Evolutionary conservation across 2,113 vertebrate species (phyloP), one percentile per base, ranked within the genome.

Genomic region (Hemicordylus capensis): DNA sequence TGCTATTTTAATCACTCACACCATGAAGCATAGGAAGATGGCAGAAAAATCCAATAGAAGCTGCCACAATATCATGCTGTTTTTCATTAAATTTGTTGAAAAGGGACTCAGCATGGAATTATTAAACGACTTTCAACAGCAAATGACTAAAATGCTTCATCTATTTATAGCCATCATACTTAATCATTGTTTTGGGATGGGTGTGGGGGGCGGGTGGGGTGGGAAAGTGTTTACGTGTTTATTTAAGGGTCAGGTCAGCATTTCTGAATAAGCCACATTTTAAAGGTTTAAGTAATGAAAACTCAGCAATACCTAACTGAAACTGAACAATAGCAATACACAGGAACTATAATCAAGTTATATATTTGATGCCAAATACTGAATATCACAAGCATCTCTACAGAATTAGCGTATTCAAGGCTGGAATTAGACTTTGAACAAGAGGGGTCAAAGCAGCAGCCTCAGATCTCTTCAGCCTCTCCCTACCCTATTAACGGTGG

Each of bases 41-140:
- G 92, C 66, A 90, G 90, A 90, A 93, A 92, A 95, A 93, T 94
- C 88, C 91, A 92, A 91, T 91, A 93, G 92, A 91, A 95, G 87
- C 92, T 94, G 89, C 91, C 93, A 88, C 85, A 96, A 92, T 87
- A 94, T 89, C 96, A 96, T 91, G 95, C 93, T 95, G 95, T 86
- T 95, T 96, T 97, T 97, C 96, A 97, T 96, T 97, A 96, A 96
- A 95, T 96, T 93, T 95, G 93, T 91, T 94, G 95, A 96, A 95
- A 96, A 91, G 91, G 80, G 92, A 82, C 94, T 89, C 96, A 96
- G 95, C 93, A 95, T 96, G 95, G 90, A 95, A 96, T 93, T 96
- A 95, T 94, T 95, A 95, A 95, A 94, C 87, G 90, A 89, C 93
- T 95, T 94, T 94, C 93, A 95, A 84, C 94, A 83, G 93, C 92